These are phyloP conservation scores for Esperia sulphurella DNA, from an alignment of 2,888 invertebrate genomes.

Conservation along the genomic window DNA sequence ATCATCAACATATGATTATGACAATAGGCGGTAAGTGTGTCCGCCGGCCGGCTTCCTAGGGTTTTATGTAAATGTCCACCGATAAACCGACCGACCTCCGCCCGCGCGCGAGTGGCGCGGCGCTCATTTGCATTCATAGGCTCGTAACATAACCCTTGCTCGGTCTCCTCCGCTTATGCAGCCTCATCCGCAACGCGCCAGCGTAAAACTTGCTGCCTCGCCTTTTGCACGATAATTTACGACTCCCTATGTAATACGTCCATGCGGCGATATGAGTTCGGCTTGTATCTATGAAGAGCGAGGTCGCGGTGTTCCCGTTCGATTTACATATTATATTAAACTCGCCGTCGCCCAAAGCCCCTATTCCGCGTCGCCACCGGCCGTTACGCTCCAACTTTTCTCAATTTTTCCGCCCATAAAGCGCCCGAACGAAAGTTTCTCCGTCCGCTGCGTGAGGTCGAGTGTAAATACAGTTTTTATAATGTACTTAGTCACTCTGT, in stretches of 20 bases:
- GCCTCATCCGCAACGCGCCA: constrained; percentile 48
- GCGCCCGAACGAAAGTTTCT: constrained; percentile 72
- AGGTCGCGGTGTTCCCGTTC: constrained; percentile 68
- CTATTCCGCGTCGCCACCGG: constrained; percentile 65
- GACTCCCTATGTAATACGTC: constrained; percentile 72
- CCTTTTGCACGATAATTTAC: constrained; percentile 75
- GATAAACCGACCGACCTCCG: constrained; percentile 68
- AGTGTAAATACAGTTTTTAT: constrained; percentile 77
- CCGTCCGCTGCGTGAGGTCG: constrained; percentile 70
- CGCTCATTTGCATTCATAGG: constrained; percentile 79
- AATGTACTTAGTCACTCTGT: constrained; percentile 73
- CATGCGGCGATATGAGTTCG: constrained; percentile 67
- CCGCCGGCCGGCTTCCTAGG: constrained; percentile 52
- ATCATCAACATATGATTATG: constrained; percentile 50
- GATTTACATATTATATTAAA: constrained; percentile 80
- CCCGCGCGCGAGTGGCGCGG: constrained; percentile 42
- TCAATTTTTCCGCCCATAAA: constrained; percentile 78
- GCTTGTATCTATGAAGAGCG: constrained; percentile 57
- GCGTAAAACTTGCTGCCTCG: constrained; percentile 68
- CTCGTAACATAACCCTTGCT: constrained; percentile 77
- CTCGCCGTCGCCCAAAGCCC: constrained; percentile 53
- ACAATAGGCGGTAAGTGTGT: constrained; percentile 53
- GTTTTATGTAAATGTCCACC: constrained; percentile 72
- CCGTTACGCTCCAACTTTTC: constrained; percentile 78
- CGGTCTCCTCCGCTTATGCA: constrained; percentile 58